Conservation (phyloP, 2,113 vertebrate genomes). For the Cololabis saira region DNA sequence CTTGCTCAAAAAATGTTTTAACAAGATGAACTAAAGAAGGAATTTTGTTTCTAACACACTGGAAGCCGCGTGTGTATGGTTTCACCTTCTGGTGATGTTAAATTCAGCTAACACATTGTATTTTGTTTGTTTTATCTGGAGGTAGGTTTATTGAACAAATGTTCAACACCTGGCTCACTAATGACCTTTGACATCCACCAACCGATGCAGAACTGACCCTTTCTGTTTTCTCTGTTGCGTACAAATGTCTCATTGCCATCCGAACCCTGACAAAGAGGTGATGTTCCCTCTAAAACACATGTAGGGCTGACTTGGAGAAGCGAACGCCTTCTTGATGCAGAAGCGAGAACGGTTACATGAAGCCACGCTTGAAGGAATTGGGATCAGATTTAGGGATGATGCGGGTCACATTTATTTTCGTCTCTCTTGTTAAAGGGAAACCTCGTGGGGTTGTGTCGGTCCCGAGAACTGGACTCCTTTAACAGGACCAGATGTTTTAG, state of each 20-base stretch:
- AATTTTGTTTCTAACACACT: background rate
- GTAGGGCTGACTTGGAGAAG: background rate
- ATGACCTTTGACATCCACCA: constrained; percentile 49
- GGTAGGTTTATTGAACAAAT: constrained; percentile 8
- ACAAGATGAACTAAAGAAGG: constrained; percentile 35
- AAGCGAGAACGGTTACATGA: background rate
- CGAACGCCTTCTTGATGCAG: constrained; percentile 2
- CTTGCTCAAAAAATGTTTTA: constrained; percentile 9
- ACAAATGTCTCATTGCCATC: constrained; percentile 32
- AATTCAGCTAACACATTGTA: background rate
- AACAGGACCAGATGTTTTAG: constrained; percentile 71
- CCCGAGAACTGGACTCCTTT: constrained; percentile 48
- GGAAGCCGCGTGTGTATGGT: background rate
- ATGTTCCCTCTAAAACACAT: constrained; percentile 28
- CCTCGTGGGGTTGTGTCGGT: constrained; percentile 49
- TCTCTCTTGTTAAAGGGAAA: constrained; percentile 53
- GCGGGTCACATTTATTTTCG: constrained; percentile 64
- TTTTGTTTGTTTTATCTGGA: constrained; percentile 3
- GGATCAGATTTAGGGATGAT: constrained; percentile 20
- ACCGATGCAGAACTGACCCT: constrained; percentile 24
- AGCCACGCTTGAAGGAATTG: constrained; percentile 15
- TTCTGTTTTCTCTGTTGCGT: constrained; percentile 11
- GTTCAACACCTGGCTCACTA: constrained; percentile 4
- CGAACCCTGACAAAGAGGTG: constrained; percentile 25
- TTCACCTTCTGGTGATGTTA: background rate